phyloP scores from a whole-genome alignment of 2,888 invertebrate species.

The Nephrotoma flavescens region DNA sequence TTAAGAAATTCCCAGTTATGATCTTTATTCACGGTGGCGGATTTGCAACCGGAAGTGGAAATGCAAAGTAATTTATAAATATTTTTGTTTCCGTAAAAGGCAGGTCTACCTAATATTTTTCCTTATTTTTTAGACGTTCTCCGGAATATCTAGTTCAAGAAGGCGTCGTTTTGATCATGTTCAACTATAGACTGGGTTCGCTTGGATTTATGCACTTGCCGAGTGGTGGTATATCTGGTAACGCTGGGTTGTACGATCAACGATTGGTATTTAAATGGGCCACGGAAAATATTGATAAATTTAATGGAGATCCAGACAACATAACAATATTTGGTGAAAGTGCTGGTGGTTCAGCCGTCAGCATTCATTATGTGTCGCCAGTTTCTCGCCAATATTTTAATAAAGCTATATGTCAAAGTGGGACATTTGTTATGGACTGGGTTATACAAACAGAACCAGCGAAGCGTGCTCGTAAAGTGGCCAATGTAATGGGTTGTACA shows the following conservation, averaged over 20 bases:
- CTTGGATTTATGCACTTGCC: slow-evolving; percentile 27
- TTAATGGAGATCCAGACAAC: slow-evolving; percentile 14
- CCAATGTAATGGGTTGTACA: slow-evolving; percentile 18
- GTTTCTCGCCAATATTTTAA: slow-evolving; percentile 24
- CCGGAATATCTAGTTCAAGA: slow-evolving; percentile 26
- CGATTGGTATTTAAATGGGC: slow-evolving; percentile 31
- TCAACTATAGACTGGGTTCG: slow-evolving; percentile 28
- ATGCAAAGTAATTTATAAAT: background rate
- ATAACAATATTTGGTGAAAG: slow-evolving; percentile 25
- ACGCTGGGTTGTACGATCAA: slow-evolving; percentile 30
- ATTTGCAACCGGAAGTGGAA: slow-evolving; percentile 22
- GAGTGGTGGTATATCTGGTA: slow-evolving; percentile 25
- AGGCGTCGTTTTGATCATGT: slow-evolving; percentile 26
- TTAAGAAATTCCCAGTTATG: slow-evolving; percentile 23
- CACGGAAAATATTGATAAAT: slow-evolving; percentile 31
- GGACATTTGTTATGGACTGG: slow-evolving; percentile 23
- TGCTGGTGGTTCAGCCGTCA: slow-evolving; percentile 24
- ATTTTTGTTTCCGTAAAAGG: background rate
- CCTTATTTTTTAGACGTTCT: slow-evolving; percentile 18
- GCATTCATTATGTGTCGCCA: slow-evolving; percentile 22
- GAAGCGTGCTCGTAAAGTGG: slow-evolving; percentile 20
- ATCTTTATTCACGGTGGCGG: slow-evolving; percentile 31
- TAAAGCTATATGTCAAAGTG: slow-evolving; percentile 28
- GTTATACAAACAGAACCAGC: slow-evolving; percentile 17
- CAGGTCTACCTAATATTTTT: background rate